Evolutionary conservation across 2,888 invertebrate species (phyloP).

Genomic region (Portevinia maculata): DNA sequence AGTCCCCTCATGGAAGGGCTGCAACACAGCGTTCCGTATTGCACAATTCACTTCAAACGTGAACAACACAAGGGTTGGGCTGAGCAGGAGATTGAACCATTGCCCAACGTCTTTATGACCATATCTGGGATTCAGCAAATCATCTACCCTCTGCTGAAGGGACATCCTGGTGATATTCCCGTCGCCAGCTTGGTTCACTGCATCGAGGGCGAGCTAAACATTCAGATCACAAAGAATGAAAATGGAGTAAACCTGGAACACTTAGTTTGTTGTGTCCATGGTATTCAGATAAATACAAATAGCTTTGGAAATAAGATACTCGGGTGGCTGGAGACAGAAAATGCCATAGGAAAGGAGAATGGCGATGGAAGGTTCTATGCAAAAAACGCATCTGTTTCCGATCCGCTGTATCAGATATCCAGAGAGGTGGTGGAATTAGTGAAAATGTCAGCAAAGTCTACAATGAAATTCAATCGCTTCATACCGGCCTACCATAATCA

Average conservation of each 20-base stretch:
- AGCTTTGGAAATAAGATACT: slow-evolving; percentile 83
- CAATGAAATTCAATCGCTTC: slow-evolving; percentile 92
- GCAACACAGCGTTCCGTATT: slow-evolving; percentile 85
- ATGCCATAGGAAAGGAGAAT: slow-evolving; percentile 78
- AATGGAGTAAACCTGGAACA: slow-evolving; percentile 95
- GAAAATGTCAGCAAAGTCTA: slow-evolving; percentile 91
- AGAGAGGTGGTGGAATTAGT: slow-evolving; percentile 94
- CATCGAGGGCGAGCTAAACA: slow-evolving; percentile 80
- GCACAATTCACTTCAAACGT: slow-evolving; percentile 85
- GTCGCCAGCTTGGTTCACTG: slow-evolving; percentile 82
- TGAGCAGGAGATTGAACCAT: slow-evolving; percentile 88
- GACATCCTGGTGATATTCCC: slow-evolving; percentile 82
- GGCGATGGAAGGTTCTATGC: slow-evolving; percentile 77
- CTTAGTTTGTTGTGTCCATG: slow-evolving; percentile 92
- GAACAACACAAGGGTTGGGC: slow-evolving; percentile 89
- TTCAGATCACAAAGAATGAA: slow-evolving; percentile 81
- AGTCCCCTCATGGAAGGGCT: slow-evolving; percentile 83
- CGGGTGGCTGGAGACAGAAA: slow-evolving; percentile 80
- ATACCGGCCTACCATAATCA: slow-evolving; percentile 98
- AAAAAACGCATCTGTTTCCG: slow-evolving; percentile 78
- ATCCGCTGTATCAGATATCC: slow-evolving; percentile 88
- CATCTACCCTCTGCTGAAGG: slow-evolving; percentile 80
- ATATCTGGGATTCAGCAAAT: slow-evolving; percentile 81
- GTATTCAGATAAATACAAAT: slow-evolving; percentile 84
- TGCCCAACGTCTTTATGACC: slow-evolving; percentile 84